Evolutionary conservation across 1,140 invertebrate genomes (phyloP).

Genomic region (Psilanteris sp.): DNA sequence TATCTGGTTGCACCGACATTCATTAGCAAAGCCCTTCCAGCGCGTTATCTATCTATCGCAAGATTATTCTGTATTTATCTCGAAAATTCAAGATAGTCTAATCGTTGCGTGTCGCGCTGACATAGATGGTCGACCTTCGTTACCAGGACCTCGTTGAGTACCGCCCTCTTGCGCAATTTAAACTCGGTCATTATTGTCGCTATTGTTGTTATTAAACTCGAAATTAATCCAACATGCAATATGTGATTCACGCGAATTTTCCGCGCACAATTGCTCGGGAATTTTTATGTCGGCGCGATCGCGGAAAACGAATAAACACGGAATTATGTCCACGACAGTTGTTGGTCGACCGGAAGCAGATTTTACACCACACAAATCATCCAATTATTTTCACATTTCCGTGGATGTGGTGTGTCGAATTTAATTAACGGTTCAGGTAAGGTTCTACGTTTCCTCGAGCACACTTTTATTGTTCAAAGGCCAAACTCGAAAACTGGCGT

Average conservation of each 20-base stretch:
- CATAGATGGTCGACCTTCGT: conserved; percentile 51
- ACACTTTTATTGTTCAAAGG: too few relatives aligned
- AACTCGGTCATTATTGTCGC: conserved; percentile 42
- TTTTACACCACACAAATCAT: neutral
- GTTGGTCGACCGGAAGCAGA: too few relatives aligned
- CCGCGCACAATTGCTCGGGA: too few relatives aligned
- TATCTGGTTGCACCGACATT: conserved; percentile 70
- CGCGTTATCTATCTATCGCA: conserved; percentile 73
- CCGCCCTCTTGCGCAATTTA: conserved; percentile 38
- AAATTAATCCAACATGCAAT: conserved; percentile 41
- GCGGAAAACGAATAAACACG: too few relatives aligned
- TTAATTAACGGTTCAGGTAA: too few relatives aligned
- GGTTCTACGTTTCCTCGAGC: too few relatives aligned
- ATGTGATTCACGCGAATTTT: conserved; percentile 10
- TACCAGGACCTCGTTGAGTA: conserved; percentile 37
- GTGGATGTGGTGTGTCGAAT: neutral
- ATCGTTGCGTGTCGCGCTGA: conserved; percentile 69
- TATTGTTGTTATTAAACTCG: conserved; percentile 53
- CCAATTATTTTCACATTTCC: neutral
- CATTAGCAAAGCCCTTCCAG: conserved; percentile 69
- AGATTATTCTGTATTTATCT: conserved; percentile 62
- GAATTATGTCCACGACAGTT: too few relatives aligned
- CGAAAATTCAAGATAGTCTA: conserved; percentile 62
- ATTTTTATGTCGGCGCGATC: too few relatives aligned
- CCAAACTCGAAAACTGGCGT: too few relatives aligned